Evolutionary conservation across 1,140 invertebrate species (phyloP).

Genomic region (Lepidurus couesii): DNA sequence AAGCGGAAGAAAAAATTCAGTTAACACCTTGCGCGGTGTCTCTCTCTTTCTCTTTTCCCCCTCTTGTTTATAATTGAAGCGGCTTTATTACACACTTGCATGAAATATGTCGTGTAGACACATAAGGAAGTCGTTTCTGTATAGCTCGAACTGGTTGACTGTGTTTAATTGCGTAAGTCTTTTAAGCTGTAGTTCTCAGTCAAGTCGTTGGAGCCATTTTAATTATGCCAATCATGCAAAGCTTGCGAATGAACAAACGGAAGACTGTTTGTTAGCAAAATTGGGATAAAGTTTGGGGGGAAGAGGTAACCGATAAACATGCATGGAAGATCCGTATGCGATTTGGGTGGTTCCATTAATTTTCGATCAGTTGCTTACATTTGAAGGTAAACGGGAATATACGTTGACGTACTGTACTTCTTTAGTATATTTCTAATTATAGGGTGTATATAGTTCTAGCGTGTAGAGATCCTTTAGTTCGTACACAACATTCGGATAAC

Average conservation of each 20-base stretch:
- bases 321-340: too few species aligned
- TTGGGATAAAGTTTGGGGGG: background rate
- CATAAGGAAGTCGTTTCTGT: conserved; percentile 14
- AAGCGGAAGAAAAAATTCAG: background rate
- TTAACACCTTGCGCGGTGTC: background rate
- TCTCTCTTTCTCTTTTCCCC: background rate
- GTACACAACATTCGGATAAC: too few species aligned
- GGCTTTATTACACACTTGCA: conserved; percentile 19
- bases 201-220: background rate
- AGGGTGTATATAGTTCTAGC: too few species aligned
- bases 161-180: conserved; percentile 1
- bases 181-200: background rate
- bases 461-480: too few species aligned
- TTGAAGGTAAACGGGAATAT: too few species aligned
- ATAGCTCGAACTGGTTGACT: background rate
- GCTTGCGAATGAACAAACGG: background rate
- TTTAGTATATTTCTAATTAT: too few species aligned
- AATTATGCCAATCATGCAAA: background rate
- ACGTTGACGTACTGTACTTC: too few species aligned
- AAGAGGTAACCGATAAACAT: too few species aligned
- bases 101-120: conserved; percentile 4
- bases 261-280: background rate
- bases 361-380: too few species aligned
- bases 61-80: background rate
- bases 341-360: too few species aligned